Conservation (phyloP, 2,888 invertebrate species). For the Chymomyza procnemis region DNA sequence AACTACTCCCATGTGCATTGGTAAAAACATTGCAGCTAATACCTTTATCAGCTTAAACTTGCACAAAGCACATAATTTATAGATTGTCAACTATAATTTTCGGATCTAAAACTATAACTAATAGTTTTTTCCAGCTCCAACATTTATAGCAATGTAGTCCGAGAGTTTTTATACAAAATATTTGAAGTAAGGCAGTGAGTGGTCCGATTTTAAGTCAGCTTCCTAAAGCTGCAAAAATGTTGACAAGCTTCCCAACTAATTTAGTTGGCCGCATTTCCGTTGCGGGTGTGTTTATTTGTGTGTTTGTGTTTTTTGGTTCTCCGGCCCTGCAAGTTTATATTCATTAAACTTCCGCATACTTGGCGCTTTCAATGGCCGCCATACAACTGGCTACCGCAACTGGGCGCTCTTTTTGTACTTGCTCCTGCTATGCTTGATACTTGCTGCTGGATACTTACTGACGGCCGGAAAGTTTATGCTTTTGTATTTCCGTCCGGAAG, state of each 20-base stretch:
- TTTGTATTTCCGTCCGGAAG: slow-evolving; percentile 67
- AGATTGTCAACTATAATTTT: neutral
- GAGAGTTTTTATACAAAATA: neutral
- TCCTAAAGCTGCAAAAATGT: neutral
- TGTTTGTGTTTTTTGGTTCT: slow-evolving; percentile 30
- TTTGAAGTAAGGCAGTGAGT: neutral
- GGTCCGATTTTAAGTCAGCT: neutral
- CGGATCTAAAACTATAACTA: neutral
- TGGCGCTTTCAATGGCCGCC: slow-evolving; percentile 37
- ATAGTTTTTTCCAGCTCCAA: neutral
- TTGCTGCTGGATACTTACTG: slow-evolving; percentile 10
- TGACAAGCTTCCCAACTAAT: slow-evolving; percentile 42
- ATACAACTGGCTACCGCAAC: neutral
- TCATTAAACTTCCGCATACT: slow-evolving; percentile 70
- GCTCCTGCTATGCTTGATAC: slow-evolving; percentile 34
- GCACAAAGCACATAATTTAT: neutral
- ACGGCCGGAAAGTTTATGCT: slow-evolving; percentile 71
- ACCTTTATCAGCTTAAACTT: neutral
- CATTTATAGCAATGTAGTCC: neutral
- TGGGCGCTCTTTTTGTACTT: neutral
- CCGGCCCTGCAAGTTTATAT: slow-evolving; percentile 63
- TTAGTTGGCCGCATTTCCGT: slow-evolving; percentile 58
- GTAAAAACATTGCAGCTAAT: neutral
- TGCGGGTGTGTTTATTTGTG: slow-evolving; percentile 3
- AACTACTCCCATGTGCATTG: neutral